Base-by-base conservation (phyloP, 1,140 invertebrate genomes). In the Heliconius himera region DNA sequence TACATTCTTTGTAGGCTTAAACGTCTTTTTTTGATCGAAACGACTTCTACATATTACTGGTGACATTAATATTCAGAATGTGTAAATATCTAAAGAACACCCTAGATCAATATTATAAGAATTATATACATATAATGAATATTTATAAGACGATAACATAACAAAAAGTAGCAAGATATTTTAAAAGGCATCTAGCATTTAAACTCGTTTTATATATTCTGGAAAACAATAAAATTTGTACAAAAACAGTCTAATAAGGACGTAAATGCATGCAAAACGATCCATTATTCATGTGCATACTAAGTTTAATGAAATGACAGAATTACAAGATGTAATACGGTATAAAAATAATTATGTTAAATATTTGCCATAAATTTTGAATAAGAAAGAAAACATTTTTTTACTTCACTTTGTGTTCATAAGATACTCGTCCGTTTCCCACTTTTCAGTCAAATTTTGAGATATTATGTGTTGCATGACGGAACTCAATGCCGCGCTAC, bases 171-270 rank as follows among this genome's bases (percentile, higher is more conserved):
- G 26, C 4, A 26, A 66, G 22, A 66, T 26, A n/a, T 29, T 66
- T 29, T 56, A 56, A 66, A 13, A 29, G n/a, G 1, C 60, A 66
- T 13, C 26, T 29, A 66, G 60, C 9, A 66, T 66, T 66, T 66
- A 66, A 66, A 66, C 60, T 66, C 26, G 26, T 66, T 66, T 66
- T 20, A 22, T 5, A 66, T 66, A 3, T 66, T 29, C 60, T 66
- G 11, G 60, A 66, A 66, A 66, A 66, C 60, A 66, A 66, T 66
- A 66, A 66, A 66, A 66, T 66, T 66, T 26, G 4, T 66, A 66
- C 26, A 66, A 29, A 66, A 66, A 66, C 60, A 13, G 26, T 51
- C 49, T 51, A 70, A 51, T 76, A 70, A 56, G n/a, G n/a, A 29
- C 60, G 3, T 66, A 29, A 26, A 13, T 29, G 22, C 26, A 29